phyloP scores from a whole-genome alignment of 1,140 invertebrate genomes.

The Cydia amplana region DNA sequence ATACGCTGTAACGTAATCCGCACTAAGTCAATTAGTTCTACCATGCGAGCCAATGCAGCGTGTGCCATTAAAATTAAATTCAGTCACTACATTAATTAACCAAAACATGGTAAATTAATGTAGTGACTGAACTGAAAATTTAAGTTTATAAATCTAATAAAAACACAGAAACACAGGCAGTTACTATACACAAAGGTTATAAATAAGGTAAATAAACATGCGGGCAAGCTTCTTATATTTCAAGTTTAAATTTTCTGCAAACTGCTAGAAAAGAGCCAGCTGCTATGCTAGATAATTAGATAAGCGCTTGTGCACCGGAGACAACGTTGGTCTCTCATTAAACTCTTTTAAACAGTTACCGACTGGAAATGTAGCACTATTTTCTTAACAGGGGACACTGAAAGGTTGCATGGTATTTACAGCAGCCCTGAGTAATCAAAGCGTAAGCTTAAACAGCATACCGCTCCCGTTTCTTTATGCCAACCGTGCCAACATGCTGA shows the following conservation, averaged over 20 bases:
- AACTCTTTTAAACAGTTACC: constrained; percentile 6
- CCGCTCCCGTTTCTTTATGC: neutral
- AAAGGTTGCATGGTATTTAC: neutral
- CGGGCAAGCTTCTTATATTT: neutral
- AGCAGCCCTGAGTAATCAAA: neutral
- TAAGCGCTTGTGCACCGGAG: neutral
- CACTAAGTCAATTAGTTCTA: too few species aligned
- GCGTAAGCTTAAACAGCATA: neutral
- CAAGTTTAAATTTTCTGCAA: constrained; percentile 5
- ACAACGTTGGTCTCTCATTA: constrained; percentile 5
- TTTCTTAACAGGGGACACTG: constrained; percentile 2
- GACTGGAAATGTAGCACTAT: constrained; percentile 1
- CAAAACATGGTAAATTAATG: too few species aligned
- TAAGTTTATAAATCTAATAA: too few species aligned
- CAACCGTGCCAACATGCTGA: neutral
- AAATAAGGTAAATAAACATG: neutral
- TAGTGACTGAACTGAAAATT: too few species aligned
- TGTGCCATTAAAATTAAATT: too few species aligned
- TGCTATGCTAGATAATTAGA: constrained; percentile 22
- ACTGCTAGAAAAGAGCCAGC: neutral
- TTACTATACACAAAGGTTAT: too few species aligned
- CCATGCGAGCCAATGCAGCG: too few species aligned
- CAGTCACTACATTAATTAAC: too few species aligned
- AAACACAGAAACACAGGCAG: too few species aligned
- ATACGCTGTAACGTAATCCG: too few species aligned